These are phyloP conservation scores for Istiophorus platypterus DNA, from an alignment of 2,113 vertebrate genomes.

Conservation along the genomic window DNA sequence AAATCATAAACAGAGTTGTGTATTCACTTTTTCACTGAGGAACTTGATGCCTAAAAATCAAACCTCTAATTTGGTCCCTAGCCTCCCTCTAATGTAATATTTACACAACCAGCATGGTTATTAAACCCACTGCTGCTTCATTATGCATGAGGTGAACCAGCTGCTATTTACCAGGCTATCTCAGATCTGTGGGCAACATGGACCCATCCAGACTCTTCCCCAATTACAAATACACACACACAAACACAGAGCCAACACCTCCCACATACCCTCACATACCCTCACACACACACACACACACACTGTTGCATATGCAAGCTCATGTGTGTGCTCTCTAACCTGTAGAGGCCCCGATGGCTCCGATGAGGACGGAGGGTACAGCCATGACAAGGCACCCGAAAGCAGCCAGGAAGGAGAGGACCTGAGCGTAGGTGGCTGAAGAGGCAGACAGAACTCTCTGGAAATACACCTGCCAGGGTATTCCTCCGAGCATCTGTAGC, in stretches of 20 bases:
- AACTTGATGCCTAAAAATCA: slow-evolving; percentile 73
- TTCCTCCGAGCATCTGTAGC: slow-evolving; percentile 93
- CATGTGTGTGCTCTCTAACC: slow-evolving; percentile 81
- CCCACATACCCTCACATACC: neutral
- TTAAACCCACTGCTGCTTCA: slow-evolving; percentile 80
- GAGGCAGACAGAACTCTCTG: slow-evolving; percentile 98
- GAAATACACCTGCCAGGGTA: slow-evolving; percentile 99
- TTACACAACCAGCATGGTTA: slow-evolving; percentile 79
- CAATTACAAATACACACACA: slow-evolving; percentile 8
- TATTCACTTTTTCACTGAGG: slow-evolving; percentile 43
- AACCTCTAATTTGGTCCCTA: slow-evolving; percentile 80
- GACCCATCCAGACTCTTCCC: slow-evolving; percentile 46
- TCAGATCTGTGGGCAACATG: slow-evolving; percentile 80
- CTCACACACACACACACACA: slow-evolving; percentile 44
- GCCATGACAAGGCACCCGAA: slow-evolving; percentile 98
- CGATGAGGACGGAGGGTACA: slow-evolving; percentile 93
- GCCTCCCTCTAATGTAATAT: slow-evolving; percentile 84
- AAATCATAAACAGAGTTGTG: slow-evolving; percentile 36
- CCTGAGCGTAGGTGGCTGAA: slow-evolving; percentile 97
- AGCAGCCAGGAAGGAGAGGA: slow-evolving; percentile 96
- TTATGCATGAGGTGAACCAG: slow-evolving; percentile 86
- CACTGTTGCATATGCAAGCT: slow-evolving; percentile 1
- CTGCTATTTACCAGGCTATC: slow-evolving; percentile 83
- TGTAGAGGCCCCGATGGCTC: slow-evolving; percentile 97
- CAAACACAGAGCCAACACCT: neutral